Base-by-base conservation (phyloP, 2,113 vertebrate species). In the Suncus etruscus region DNA sequence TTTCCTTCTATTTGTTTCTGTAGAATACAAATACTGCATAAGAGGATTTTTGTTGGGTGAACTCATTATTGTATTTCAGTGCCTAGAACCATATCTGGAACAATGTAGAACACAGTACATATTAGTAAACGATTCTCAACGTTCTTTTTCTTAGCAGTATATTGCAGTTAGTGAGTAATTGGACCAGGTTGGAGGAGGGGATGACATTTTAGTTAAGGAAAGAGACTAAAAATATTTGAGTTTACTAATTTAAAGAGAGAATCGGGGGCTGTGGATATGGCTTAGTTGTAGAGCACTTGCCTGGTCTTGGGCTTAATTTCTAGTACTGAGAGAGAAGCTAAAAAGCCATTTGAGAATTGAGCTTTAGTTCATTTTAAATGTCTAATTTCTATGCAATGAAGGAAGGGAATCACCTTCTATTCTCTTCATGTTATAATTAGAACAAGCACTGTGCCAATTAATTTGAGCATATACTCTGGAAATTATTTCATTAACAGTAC, bases 401-500 rank as follows among this genome's bases (percentile, higher is more conserved):
- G 69, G 50, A 86, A 83, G 29, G 0, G 24, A 74, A 78, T 93
- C 29, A 31, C 68, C 72, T 88, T 84, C 11, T 86, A 73, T 77
- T 94, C 47, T 78, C 69, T 61, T 61, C 15, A 70, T 66, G 45
- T 47, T 91, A 48, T 87, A 94, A 75, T 91, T 77, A 91, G 75
- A 94, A 39, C 32, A 48, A 94, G 47, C 32, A 48, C 61, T 70
- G 11, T 48, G 8, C 18, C 77, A 91, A 7, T 92, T 91, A 89
- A 89, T 90, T 58, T 83, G 22, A 78, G 48, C 27, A 78, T 74
- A 83, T 83, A 74, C 9, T 80, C 66, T 54, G 73, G 84, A 75
- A 94, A 82, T 91, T 84, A 91, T 69, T 95, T 90, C 45, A 93
- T 92, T 91, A 94, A 39, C 68, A 15, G 2, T 91, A 69, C 92